Conservation (phyloP, 2,888 invertebrate species). For the Vandiemenella viatica region DNA sequence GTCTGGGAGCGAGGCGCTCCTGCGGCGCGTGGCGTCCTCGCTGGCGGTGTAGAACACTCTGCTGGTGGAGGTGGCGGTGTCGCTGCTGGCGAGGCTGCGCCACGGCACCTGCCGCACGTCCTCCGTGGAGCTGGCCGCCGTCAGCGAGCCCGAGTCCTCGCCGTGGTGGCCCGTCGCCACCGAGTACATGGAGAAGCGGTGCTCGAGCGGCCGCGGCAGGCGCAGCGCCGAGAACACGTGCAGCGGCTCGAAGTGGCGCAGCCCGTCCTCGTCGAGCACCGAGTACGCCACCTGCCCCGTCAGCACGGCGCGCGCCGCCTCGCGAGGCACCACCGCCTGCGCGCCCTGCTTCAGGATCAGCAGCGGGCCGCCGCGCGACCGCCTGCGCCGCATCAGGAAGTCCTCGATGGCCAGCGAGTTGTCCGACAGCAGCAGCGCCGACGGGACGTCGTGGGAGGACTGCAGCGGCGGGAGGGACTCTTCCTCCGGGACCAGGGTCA, state of each 20-base stretch:
- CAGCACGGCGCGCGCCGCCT: slow-evolving; percentile 55
- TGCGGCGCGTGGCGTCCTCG: not conserved
- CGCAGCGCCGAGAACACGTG: slow-evolving; percentile 57
- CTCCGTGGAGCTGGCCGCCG: slow-evolving; percentile 8
- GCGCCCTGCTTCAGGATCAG: slow-evolving; percentile 57
- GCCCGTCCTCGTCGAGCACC: slow-evolving; percentile 59
- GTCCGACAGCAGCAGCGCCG: slow-evolving; percentile 46
- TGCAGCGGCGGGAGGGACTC: slow-evolving; percentile 29
- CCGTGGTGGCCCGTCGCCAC: not conserved
- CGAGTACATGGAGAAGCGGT: slow-evolving; percentile 47
- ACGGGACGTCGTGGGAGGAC: slow-evolving; percentile 55
- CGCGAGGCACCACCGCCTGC: slow-evolving; percentile 61
- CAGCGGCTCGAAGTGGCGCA: slow-evolving; percentile 58
- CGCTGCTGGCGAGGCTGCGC: not conserved
- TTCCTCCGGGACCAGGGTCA: slow-evolving; percentile 51
- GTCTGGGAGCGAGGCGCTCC: not conserved
- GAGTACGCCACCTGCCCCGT: slow-evolving; percentile 62
- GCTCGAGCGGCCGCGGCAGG: slow-evolving; percentile 45
- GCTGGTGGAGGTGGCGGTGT: not conserved
- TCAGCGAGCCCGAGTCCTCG: slow-evolving; percentile 20
- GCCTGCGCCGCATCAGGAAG: slow-evolving; percentile 35
- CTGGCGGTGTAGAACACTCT: not conserved
- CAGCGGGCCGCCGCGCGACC: slow-evolving; percentile 37
- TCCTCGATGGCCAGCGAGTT: slow-evolving; percentile 65
- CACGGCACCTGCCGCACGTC: slow-evolving; percentile 1